Evolutionary conservation across 2,113 vertebrate genomes (phyloP), one percentile per base, ranked within the genome.

Genomic region (Monarcha castaneiventris): DNA sequence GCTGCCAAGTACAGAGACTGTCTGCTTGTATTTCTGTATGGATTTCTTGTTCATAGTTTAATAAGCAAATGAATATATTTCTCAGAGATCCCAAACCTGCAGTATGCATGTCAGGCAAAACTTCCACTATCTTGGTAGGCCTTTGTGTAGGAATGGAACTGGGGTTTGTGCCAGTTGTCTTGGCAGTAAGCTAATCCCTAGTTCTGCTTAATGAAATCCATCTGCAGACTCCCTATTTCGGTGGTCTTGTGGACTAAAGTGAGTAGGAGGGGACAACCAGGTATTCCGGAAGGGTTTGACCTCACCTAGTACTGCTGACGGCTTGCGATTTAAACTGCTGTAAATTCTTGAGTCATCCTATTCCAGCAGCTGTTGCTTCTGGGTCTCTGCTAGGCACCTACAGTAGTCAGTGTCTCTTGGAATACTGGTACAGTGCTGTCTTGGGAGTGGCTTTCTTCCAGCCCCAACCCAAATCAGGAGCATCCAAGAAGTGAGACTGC

Each of bases 131-230:
- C n/a, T 76, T 33, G 2, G 2, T 12, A 51, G 27, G 10, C 8
- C 3, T 84, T 52, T 37, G 4, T 30, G n/a, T 46, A 39, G 20
- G 41, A 43, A 39, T 46, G 26, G 52, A 64, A 10, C 15, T 79
- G n/a, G 1, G 4, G 8, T 64, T 44, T 66, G 9, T 56, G 20
- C 9, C 1, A 3, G 4, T 51, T 1, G 1, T 68, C 16, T 41
- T 74, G 15, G 22, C 10, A 21, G 20, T 43, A 14, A 79, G 12
- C 10, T 59, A 26, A 4, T 43, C 17, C 6, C 10, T 5, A 23
- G 11, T 52, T 43, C 20, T 69, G 10, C 23, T 66, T 51, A 10
- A 26, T 7, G 46, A 52, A 61, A 44, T 35, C 10, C 9, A 16
- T 15, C 46, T 62, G 5, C 29, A 54, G 32, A 35, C 2, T 7